Evolutionary conservation across 2,888 invertebrate species (phyloP).

Genomic region (Eumerus sabulonum): DNA sequence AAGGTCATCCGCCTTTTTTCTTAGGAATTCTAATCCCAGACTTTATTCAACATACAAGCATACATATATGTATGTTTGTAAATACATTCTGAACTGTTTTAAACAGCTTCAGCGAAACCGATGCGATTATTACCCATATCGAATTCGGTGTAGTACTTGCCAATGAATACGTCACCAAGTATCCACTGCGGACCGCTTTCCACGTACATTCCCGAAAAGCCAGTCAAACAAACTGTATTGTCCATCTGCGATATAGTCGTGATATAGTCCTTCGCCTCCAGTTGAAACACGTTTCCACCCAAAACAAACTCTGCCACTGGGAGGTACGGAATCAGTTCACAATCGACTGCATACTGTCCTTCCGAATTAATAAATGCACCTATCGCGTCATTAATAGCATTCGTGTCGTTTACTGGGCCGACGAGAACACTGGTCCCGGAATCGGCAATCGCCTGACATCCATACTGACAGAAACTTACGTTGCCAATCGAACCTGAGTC

Average conservation of each 20-base stretch:
- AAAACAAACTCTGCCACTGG: conserved; percentile 90
- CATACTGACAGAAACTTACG: conserved; percentile 84
- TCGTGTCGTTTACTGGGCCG: conserved; percentile 90
- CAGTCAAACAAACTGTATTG: conserved; percentile 93
- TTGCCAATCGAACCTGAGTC: conserved; percentile 83
- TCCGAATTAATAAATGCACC: conserved; percentile 90
- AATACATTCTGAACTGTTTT: conserved; percentile 63
- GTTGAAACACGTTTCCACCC: conserved; percentile 86
- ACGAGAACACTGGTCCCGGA: conserved; percentile 98
- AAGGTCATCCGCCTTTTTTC: too few species aligned
- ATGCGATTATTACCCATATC: conserved; percentile 92
- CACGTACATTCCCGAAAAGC: conserved; percentile 97
- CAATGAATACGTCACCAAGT: conserved; percentile 98
- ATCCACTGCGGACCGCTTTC: conserved; percentile 97
- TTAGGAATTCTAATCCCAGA: too few species aligned
- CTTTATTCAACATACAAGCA: too few species aligned
- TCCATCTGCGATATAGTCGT: conserved; percentile 90
- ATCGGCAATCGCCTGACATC: conserved; percentile 97
- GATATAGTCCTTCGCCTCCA: conserved; percentile 92
- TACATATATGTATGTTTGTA: too few species aligned
- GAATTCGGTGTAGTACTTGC: conserved; percentile 97
- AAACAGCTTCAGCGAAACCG: conserved; percentile 89
- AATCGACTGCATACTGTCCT: conserved; percentile 92
- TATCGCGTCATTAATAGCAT: conserved; percentile 89
- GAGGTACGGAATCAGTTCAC: conserved; percentile 87